These are phyloP conservation scores for Cataglyphis cursor DNA, from an alignment of 2,888 invertebrate genomes.

Conservation along the genomic window DNA sequence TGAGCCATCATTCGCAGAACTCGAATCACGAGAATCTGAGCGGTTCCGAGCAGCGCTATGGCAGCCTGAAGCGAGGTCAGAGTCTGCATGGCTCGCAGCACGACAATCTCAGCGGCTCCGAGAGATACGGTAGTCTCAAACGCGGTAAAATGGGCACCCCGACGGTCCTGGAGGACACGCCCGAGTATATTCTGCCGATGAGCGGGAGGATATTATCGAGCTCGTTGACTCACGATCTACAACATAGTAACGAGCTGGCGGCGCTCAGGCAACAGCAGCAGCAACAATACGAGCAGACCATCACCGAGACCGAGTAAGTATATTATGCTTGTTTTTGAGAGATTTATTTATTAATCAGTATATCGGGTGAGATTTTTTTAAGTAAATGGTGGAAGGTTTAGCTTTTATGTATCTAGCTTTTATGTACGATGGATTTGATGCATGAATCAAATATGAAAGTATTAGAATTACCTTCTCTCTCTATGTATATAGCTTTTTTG, in stretches of 20 bases:
- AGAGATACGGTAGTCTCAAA: conserved; percentile 84
- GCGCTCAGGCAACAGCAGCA: conserved; percentile 82
- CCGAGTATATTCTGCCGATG: conserved; percentile 85
- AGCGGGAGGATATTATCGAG: conserved; percentile 84
- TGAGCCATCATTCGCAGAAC: conserved; percentile 85
- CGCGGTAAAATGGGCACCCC: conserved; percentile 81
- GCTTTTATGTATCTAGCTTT: background rate
- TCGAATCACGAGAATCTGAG: conserved; percentile 84
- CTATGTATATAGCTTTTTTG: background rate
- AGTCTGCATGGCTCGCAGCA: conserved; percentile 84
- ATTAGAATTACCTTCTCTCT: background rate
- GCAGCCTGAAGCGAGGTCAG: conserved; percentile 83
- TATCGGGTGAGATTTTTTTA: background rate
- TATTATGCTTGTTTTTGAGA: background rate
- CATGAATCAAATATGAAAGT: background rate
- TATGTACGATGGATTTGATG: conserved; percentile 43
- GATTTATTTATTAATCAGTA: background rate
- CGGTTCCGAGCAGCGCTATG: conserved; percentile 84
- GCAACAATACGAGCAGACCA: conserved; percentile 84
- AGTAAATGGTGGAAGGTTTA: background rate
- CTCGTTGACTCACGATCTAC: conserved; percentile 84
- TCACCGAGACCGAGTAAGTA: conserved; percentile 86
- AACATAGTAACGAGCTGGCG: conserved; percentile 85
- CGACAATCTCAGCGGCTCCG: conserved; percentile 82
- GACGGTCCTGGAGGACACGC: conserved; percentile 80